Evolutionary conservation across 2,797 vertebrate species (phyloP).

Genomic region (Cheirogaleus major): DNA sequence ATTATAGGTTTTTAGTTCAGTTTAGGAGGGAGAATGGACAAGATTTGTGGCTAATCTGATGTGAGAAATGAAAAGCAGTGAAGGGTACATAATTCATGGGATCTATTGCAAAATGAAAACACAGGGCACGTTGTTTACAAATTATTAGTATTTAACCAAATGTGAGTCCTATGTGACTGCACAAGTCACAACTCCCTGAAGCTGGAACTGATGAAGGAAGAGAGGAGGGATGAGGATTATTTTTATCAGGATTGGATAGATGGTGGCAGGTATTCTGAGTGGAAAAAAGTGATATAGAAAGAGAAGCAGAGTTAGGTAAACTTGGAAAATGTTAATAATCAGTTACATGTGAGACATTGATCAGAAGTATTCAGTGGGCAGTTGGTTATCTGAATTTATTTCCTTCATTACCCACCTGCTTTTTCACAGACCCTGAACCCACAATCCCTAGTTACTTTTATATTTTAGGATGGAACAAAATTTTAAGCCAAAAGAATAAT

Average conservation of each 20-base stretch:
- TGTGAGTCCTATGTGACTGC: neutral
- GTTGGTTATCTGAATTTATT: neutral
- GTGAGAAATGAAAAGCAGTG: neutral
- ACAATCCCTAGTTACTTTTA: neutral
- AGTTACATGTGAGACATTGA: neutral
- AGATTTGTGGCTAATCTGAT: neutral
- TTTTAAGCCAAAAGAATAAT: neutral
- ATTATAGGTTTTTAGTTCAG: neutral
- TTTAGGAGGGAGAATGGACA: neutral
- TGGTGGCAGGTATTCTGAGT: fast-evolving
- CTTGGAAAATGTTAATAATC: neutral
- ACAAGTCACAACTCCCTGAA: fast-evolving
- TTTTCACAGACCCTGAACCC: neutral
- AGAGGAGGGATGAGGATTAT: neutral
- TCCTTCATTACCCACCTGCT: neutral
- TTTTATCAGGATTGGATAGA: neutral
- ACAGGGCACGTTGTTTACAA: neutral
- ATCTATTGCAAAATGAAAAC: neutral
- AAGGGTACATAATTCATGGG: neutral
- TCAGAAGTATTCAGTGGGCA: neutral
- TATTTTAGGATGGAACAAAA: neutral
- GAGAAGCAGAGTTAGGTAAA: neutral
- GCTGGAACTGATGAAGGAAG: neutral
- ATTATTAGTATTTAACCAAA: neutral
- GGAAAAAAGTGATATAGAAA: neutral